phyloP scores from a whole-genome alignment of 2,113 vertebrate species.

The Casuarius casuarius region DNA sequence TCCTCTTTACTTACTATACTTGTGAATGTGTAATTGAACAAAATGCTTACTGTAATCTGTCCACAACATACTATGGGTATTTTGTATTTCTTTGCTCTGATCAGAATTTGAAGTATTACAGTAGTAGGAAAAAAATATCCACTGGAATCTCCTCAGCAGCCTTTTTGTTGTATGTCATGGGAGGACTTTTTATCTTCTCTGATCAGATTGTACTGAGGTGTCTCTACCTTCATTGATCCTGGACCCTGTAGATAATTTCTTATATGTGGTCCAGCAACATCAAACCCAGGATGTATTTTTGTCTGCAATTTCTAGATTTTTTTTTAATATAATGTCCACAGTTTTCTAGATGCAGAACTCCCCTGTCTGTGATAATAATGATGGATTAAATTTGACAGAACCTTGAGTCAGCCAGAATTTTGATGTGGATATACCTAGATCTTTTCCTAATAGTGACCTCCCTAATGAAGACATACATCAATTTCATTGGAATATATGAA shows the following conservation, averaged over 20 bases:
- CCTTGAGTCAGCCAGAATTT: neutral
- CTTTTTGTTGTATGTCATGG: neutral
- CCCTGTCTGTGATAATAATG: neutral
- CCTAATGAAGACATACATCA: rapidly evolving
- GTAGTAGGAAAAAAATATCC: neutral
- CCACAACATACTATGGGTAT: neutral
- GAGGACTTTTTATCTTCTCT: neutral
- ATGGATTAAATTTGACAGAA: neutral
- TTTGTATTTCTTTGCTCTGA: neutral
- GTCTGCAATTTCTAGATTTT: neutral
- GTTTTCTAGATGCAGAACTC: neutral
- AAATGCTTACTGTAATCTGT: neutral
- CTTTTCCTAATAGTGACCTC: neutral
- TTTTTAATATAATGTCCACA: neutral
- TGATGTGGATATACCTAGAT: neutral
- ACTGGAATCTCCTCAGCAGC: neutral
- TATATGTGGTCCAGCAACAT: neutral
- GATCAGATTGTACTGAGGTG: rapidly evolving
- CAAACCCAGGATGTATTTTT: neutral
- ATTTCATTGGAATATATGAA: neutral
- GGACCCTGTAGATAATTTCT: neutral
- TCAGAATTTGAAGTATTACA: neutral
- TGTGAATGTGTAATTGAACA: neutral
- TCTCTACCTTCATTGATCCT: neutral
- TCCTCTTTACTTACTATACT: neutral